phyloP scores from a whole-genome alignment of 2,888 invertebrate species.

The Megalurothrips usitatus region DNA sequence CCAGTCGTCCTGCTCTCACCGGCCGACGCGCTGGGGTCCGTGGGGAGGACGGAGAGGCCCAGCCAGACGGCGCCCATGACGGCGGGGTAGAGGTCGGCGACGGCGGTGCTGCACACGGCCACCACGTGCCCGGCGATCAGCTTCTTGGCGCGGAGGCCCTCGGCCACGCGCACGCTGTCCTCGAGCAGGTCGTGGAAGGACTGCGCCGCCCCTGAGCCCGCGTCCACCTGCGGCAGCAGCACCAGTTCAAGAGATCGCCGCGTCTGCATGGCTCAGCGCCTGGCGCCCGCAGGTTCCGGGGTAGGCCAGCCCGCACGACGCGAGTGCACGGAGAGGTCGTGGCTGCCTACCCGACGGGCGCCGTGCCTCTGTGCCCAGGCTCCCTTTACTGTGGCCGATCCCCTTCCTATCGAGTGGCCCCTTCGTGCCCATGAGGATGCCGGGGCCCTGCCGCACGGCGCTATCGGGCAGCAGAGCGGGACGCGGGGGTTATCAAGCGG shows the following conservation, averaged over 20 bases:
- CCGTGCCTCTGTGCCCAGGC: too few species aligned
- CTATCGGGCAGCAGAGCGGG: too few species aligned
- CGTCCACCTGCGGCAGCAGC: neutral
- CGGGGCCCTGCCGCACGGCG: too few species aligned
- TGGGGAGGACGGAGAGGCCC: conserved; percentile 1
- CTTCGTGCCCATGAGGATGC: too few species aligned
- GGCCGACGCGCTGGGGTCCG: neutral
- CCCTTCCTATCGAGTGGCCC: too few species aligned
- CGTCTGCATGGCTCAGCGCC: too few species aligned
- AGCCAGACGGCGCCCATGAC: neutral
- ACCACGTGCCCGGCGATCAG: neutral
- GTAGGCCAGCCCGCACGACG: too few species aligned
- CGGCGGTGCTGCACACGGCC: conserved; percentile 10
- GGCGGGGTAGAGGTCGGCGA: conserved; percentile 13
- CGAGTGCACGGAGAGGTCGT: too few species aligned
- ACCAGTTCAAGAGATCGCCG: neutral
- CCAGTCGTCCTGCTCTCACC: neutral
- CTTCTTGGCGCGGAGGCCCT: conserved; percentile 8
- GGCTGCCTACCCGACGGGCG: too few species aligned
- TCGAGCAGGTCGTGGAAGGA: conserved; percentile 12
- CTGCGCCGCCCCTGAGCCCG: neutral
- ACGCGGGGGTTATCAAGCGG: too few species aligned
- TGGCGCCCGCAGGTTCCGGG: too few species aligned
- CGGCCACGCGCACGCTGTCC: conserved; percentile 15
- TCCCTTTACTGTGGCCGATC: too few species aligned